phyloP scores from a whole-genome alignment of 2,797 vertebrate genomes.

The Acanthis flammea region DNA sequence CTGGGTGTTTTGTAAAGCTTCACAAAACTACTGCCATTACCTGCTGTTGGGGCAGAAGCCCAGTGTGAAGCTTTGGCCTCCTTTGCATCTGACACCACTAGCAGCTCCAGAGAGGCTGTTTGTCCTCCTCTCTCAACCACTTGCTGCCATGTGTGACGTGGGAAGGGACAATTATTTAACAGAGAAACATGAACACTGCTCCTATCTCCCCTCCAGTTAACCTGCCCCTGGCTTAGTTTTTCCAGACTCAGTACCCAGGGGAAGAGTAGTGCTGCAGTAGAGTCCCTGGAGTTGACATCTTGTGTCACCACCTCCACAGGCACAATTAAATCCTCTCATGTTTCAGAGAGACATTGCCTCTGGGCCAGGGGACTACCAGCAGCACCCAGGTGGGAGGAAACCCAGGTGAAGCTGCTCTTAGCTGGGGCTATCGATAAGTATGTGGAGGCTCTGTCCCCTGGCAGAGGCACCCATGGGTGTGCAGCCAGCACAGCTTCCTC shows the following conservation, averaged over 20 bases:
- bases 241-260: neutral
- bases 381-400: neutral
- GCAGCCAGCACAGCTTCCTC: neutral
- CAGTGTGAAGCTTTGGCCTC: neutral
- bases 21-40: neutral
- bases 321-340: neutral
- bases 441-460: neutral
- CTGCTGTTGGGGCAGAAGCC: neutral
- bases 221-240: neutral
- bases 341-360: neutral
- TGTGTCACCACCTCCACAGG: accelerated
- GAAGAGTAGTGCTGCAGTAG: neutral
- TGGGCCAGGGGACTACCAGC: neutral
- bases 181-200: neutral
- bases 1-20: neutral
- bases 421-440: neutral
- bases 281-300: neutral
- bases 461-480: neutral
- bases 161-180: neutral
- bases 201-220: neutral
- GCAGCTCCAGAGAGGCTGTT: neutral
- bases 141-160: accelerated
- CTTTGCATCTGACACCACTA: neutral
- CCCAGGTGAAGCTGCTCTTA: neutral
- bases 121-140: neutral